Percentiles rank a stretch among this genome's conserved stretches.
phyloP scores from a whole-genome alignment of 2,888 invertebrate species.

The Onchidella celtica region DNA sequence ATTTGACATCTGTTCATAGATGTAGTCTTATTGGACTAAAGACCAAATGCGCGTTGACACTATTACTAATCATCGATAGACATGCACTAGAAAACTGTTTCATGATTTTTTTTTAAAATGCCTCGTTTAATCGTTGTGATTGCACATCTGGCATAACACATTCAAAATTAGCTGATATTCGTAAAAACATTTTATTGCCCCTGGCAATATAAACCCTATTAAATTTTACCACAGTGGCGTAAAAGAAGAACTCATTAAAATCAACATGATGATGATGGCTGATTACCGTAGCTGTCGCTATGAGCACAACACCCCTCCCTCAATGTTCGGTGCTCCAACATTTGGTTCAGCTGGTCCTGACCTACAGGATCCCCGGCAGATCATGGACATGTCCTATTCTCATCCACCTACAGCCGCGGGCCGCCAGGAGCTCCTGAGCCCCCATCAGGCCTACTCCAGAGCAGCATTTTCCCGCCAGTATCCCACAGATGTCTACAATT shows the following conservation, averaged over 20 bases:
- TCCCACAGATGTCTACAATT: slow-evolving; percentile 61
- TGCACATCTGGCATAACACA: too few species aligned
- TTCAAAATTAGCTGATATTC: too few species aligned
- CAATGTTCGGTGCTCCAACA: slow-evolving; percentile 40
- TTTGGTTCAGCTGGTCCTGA: slow-evolving; percentile 55
- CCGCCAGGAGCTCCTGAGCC: slow-evolving; percentile 61
- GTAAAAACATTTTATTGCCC: too few species aligned
- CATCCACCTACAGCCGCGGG: slow-evolving; percentile 57
- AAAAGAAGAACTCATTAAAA: not conserved
- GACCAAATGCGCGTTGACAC: too few species aligned
- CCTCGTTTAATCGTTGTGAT: too few species aligned
- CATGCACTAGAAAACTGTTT: too few species aligned
- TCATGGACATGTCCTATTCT: slow-evolving; percentile 73
- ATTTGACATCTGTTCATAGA: too few species aligned
- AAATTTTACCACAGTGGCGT: too few species aligned
- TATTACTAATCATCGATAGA: too few species aligned
- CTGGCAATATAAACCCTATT: too few species aligned
- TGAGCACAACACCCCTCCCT: slow-evolving; percentile 64
- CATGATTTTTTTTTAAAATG: too few species aligned
- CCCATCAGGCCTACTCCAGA: slow-evolving; percentile 60
- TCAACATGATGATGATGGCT: slow-evolving; percentile 76
- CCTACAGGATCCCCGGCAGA: slow-evolving; percentile 68
- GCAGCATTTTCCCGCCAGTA: slow-evolving; percentile 53
- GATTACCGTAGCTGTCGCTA: slow-evolving; percentile 78
- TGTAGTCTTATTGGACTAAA: too few species aligned